Percentiles rank a stretch among this genome's conserved stretches.
Conservation (phyloP, 2,113 vertebrate species). For the Onychostoma macrolepis region DNA sequence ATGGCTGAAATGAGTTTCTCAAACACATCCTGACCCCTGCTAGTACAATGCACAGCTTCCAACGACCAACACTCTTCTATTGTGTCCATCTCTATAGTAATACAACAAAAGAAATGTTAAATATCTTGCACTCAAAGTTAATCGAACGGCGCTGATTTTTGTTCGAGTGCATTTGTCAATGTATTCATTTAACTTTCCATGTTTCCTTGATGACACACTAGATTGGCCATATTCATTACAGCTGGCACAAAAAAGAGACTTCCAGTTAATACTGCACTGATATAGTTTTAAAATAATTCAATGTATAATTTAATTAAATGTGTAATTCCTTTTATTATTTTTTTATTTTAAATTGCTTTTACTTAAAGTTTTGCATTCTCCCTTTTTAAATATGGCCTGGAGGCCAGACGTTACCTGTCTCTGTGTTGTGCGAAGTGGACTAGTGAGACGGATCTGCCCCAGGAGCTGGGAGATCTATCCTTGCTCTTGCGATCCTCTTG, state of each 20-base stretch:
- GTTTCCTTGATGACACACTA: too few relatives aligned
- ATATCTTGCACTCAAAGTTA: background rate
- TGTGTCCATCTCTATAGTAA: background rate
- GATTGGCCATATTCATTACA: too few relatives aligned
- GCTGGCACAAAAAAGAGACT: too few relatives aligned
- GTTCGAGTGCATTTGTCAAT: too few relatives aligned
- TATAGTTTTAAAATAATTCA: background rate
- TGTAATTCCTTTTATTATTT: too few relatives aligned
- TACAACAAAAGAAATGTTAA: too few relatives aligned
- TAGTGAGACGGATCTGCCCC: background rate
- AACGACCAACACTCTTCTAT: background rate
- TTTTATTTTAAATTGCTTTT: background rate
- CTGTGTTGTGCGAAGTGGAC: background rate
- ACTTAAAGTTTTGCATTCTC: background rate
- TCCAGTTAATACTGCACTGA: background rate
- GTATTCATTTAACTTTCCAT: too few relatives aligned
- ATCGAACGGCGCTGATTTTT: background rate
- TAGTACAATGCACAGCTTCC: background rate
- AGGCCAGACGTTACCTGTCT: background rate
- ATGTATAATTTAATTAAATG: background rate
- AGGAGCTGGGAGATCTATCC: background rate
- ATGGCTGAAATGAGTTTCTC: background rate
- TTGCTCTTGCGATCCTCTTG: background rate
- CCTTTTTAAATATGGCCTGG: background rate
- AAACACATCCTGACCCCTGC: too few relatives aligned